Base-by-base conservation (phyloP, 37 sponge, comb jelly and placozoan species). In the Cladorhizidae sp. region DNA sequence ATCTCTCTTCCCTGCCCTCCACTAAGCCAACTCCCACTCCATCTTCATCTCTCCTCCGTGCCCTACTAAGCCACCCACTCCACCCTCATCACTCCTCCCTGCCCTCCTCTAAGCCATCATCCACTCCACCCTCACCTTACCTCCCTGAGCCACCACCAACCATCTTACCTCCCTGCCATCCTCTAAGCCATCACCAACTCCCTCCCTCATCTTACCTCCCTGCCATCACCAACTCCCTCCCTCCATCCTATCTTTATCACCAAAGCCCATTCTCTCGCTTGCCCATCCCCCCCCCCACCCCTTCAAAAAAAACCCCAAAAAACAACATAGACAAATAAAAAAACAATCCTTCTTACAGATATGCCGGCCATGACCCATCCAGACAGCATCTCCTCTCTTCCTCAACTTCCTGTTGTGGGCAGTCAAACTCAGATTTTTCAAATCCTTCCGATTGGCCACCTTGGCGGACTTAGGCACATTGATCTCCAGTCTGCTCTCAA, bases 401-500 rank as follows among this genome's bases (percentile, higher is more conserved):
- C 63, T 56, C 70, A 93, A 56, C 45, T 54, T 77, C 18, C 93
- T 81, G 36, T 82, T 64, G 25, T 78, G 70, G 29, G 93, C 89
- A 2, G 65, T 59, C 41, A 93, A 70, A 38, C 61, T 81, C 23
- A 93, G 59, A 15, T 54, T 32, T 41, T 88, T 85, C 14, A 88
- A 55, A 20, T 81, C 84, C 71, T 86, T 82, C 41, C 80, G 54
- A n/a, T 77, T 58, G 29, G 42, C 36, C 20, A 40, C 49, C 72
- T 81, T 80, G 59, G 72, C 15, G 5, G 88, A 75, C 28, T 40
- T 71, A 8, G 85, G 85, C 62, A 71, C 23, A 26, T 33, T 63
- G 1, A 92, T 41, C 39, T 93, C 93, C 43, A 93, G 76, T 17
- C 72, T 76, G 65, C 39, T 72, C 69, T 93, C 89, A 26, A 93